phyloP scores from a whole-genome alignment of 2,888 invertebrate species.

The Micropterix aruncella region DNA sequence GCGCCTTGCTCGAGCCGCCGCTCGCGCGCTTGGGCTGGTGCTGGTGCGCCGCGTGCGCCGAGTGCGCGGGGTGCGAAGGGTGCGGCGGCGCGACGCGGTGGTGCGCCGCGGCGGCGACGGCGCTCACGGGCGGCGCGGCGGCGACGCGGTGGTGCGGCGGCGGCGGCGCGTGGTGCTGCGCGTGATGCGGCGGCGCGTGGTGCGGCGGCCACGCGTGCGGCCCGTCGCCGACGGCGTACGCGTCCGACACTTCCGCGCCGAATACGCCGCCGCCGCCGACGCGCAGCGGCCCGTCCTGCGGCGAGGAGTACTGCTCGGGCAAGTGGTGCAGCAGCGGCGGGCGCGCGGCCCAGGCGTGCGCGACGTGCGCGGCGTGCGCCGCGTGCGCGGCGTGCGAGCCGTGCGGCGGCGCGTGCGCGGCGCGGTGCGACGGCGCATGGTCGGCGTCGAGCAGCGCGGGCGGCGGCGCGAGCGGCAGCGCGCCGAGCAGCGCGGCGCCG shows the following conservation, averaged over 20 bases:
- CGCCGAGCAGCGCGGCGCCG: slow-evolving; percentile 62
- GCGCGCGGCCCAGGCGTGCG: slow-evolving; percentile 6
- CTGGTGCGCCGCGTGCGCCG: slow-evolving; percentile 16
- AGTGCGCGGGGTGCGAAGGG: slow-evolving; percentile 12
- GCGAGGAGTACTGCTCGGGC: slow-evolving; percentile 1
- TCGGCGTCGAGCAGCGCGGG: slow-evolving; percentile 21
- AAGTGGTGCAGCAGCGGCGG: slow-evolving; percentile 3
- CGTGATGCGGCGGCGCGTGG: slow-evolving; percentile 18
- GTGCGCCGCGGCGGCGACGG: not conserved
- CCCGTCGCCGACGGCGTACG: slow-evolving; percentile 18
- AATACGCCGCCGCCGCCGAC: slow-evolving; percentile 3
- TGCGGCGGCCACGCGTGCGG: slow-evolving; percentile 9
- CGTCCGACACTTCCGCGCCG: slow-evolving; percentile 22
- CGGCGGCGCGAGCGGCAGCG: slow-evolving; percentile 83
- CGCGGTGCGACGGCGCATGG: slow-evolving; percentile 14
- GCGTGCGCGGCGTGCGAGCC: slow-evolving; percentile 4
- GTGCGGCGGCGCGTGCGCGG: slow-evolving; percentile 3
- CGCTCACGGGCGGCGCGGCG: not conserved
- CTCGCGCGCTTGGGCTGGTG: slow-evolving; percentile 30
- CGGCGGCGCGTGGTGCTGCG: slow-evolving; percentile 17
- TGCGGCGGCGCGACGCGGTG: slow-evolving; percentile 27
- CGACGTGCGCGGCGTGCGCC: slow-evolving; percentile 4
- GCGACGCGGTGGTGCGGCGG: slow-evolving; percentile 26
- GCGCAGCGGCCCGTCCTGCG: not conserved
- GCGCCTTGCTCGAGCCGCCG: not conserved